A percentile compares a stretch with the other conserved stretches of the same genome.
These are phyloP conservation scores for Oncorhynchus nerka DNA, from an alignment of 2,113 vertebrate species.

Conservation along the genomic window DNA sequence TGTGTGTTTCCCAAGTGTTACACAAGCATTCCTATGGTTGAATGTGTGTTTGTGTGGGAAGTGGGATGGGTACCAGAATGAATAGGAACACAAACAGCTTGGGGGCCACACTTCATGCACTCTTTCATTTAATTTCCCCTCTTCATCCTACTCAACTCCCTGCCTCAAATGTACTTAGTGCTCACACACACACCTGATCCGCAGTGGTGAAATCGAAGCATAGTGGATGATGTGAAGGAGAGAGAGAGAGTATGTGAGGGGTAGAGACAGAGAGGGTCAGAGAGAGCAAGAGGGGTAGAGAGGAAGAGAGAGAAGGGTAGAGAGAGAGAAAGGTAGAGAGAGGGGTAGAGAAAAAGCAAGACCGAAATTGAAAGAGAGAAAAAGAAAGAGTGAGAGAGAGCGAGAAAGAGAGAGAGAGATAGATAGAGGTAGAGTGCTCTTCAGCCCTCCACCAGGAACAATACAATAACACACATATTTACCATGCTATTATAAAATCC, in stretches of 20 bases:
- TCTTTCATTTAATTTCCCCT: no score
- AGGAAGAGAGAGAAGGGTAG: no score
- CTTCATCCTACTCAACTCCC: no score
- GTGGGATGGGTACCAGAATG: no score
- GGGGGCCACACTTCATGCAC: no score
- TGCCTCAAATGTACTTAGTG: no score
- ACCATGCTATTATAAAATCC: no score
- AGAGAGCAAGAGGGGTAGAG: neutral
- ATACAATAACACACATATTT: neutral
- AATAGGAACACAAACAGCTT: no score
- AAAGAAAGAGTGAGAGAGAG: neutral
- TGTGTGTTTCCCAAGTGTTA: no score
- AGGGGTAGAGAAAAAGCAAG: neutral
- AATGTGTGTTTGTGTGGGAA: no score
- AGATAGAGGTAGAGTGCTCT: conserved; percentile 1
- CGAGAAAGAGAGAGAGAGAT: neutral
- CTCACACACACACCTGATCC: neutral
- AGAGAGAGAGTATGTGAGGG: neutral
- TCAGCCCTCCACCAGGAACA: neutral
- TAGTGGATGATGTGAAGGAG: neutral
- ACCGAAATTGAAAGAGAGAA: neutral
- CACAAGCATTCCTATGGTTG: no score
- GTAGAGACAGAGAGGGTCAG: neutral
- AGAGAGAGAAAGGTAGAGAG: no score
- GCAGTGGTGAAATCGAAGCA: neutral